These are phyloP conservation scores for Dicycla oo DNA, from an alignment of 2,888 invertebrate species.

Conservation along the genomic window DNA sequence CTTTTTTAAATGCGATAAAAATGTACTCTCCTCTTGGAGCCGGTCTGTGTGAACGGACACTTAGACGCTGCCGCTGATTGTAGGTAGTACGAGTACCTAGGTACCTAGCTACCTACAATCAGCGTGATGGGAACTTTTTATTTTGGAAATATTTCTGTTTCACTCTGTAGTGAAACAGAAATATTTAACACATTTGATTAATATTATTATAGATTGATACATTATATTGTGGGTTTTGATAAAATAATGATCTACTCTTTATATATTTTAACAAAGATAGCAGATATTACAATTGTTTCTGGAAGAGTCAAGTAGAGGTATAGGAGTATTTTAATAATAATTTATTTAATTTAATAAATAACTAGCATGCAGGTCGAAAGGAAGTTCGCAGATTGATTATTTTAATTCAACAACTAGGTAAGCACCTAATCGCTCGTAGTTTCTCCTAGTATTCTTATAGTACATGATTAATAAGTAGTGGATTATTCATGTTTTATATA, in stretches of 20 bases:
- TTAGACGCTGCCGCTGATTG: no score
- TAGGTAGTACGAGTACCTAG: no score
- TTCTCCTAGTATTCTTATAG: neutral
- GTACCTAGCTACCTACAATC: neutral
- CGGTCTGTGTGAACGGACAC: no score
- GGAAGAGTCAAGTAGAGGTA: neutral
- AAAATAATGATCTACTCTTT: neutral
- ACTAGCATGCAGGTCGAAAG: neutral
- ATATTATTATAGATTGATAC: neutral
- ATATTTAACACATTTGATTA: no score
- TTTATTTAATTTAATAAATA: neutral
- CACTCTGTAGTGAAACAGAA: neutral
- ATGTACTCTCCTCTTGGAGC: no score
- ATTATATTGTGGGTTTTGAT: neutral
- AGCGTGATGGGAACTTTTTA: neutral
- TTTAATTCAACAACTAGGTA: neutral
- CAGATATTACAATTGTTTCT: neutral
- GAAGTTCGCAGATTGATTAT: neutral
- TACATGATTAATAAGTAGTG: neutral
- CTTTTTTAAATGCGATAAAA: no score
- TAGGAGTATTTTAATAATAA: neutral
- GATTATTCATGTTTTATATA: neutral
- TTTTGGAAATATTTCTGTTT: neutral
- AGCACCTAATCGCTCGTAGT: no score
- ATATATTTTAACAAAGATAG: neutral